A percentile compares a stretch with the other conserved stretches of the same genome.
Evolutionary conservation across 2,888 invertebrate species (phyloP).

Genomic region (Clivina fossor): DNA sequence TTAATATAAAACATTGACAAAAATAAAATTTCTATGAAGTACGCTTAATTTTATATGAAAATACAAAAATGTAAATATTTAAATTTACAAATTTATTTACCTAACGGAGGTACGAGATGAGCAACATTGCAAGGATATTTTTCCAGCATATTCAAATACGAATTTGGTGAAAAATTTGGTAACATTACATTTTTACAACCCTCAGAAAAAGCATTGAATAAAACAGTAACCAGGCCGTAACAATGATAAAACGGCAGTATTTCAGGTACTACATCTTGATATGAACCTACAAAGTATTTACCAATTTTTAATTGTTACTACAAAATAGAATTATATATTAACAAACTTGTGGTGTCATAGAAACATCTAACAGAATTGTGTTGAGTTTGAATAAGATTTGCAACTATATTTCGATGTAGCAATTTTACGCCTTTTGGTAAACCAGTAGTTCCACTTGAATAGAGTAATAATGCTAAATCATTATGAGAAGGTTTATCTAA

Average conservation of each 20-base stretch:
- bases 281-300: slow-evolving; percentile 44
- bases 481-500: slow-evolving; percentile 55
- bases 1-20: background rate
- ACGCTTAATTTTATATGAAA: no score
- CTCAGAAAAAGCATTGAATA: slow-evolving; percentile 60
- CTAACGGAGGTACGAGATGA: slow-evolving; percentile 80
- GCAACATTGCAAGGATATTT: slow-evolving; percentile 64
- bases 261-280: slow-evolving; percentile 66
- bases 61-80: no score
- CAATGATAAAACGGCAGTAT: slow-evolving; percentile 83
- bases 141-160: slow-evolving; percentile 65
- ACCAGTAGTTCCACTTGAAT: slow-evolving; percentile 86
- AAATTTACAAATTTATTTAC: no score
- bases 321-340: no score
- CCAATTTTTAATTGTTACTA: no score
- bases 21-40: no score
- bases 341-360: slow-evolving; percentile 22
- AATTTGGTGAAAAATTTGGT: slow-evolving; percentile 72
- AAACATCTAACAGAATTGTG: slow-evolving; percentile 38
- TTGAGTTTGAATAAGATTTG: slow-evolving; percentile 54
- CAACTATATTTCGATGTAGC: slow-evolving; percentile 60
- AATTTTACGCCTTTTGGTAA: slow-evolving; percentile 74
- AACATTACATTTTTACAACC: slow-evolving; percentile 70
- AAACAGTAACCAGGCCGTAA: slow-evolving; percentile 67
- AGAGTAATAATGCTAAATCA: slow-evolving; percentile 72